These are phyloP conservation scores for Scolanthus callimorphus DNA, from an alignment of 92 coral and sea anemone genomes.

Conservation along the genomic window DNA sequence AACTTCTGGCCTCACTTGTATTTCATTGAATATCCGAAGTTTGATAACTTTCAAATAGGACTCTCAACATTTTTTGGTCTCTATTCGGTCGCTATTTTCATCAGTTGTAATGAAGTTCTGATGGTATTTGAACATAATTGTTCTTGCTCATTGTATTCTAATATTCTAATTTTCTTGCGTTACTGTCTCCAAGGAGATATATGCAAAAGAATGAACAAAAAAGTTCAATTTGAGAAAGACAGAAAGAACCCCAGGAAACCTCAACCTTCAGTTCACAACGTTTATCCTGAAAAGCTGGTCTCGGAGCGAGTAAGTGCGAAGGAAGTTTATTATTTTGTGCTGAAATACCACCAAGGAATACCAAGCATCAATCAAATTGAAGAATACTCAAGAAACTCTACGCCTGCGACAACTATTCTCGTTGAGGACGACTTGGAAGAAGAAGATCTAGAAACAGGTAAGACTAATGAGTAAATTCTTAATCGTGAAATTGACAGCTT, in stretches of 20 bases:
- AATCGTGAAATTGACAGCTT: too few relatives aligned
- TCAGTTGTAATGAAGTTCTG: too few relatives aligned
- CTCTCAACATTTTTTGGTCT: too few relatives aligned
- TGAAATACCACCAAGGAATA: constrained; percentile 10
- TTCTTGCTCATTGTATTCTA: too few relatives aligned
- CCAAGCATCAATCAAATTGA: neutral
- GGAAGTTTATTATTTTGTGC: constrained; percentile 28
- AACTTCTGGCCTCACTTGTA: too few relatives aligned
- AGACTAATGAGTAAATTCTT: too few relatives aligned
- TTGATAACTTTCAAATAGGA: too few relatives aligned
- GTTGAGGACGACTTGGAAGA: neutral
- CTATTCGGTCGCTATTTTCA: too few relatives aligned
- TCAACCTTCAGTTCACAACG: neutral
- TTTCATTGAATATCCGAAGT: too few relatives aligned
- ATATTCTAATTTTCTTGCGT: too few relatives aligned
- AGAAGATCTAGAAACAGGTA: neutral
- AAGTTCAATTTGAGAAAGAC: neutral
- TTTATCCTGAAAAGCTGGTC: neutral
- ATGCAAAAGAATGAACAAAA: neutral
- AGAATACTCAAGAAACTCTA: neutral
- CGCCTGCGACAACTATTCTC: neutral
- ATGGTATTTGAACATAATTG: too few relatives aligned
- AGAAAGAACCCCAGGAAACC: neutral
- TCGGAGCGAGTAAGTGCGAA: constrained; percentile 1
- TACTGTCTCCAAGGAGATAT: too few relatives aligned